Evolutionary conservation across 2,888 invertebrate species (phyloP).

Genomic region (Lasioglossum pauxillum): DNA sequence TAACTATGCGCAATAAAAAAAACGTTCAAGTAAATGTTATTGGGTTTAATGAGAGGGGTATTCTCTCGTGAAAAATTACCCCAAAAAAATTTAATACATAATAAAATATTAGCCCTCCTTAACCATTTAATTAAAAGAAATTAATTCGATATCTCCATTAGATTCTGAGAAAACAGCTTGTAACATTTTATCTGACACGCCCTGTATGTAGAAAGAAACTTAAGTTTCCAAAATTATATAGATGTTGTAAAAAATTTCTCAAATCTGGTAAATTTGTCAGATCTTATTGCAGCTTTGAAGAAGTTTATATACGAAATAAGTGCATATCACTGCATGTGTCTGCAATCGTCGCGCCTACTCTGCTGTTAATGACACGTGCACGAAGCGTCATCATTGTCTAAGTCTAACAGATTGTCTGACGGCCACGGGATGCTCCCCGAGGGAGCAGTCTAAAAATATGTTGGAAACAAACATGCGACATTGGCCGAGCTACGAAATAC

Average conservation of each 20-base stretch:
- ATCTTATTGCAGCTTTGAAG: not conserved
- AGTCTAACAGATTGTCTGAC: constrained; percentile 56
- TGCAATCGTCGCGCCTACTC: constrained; percentile 9
- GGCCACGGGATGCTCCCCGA: constrained; percentile 32
- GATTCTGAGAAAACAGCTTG: no score
- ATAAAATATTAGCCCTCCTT: no score
- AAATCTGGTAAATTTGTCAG: not conserved
- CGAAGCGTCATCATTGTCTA: constrained; percentile 55
- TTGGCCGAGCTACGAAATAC: constrained; percentile 49
- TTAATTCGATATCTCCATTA: no score
- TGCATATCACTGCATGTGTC: not conserved
- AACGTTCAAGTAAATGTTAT: no score
- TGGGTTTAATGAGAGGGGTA: no score
- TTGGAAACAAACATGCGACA: constrained; percentile 40
- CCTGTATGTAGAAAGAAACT: no score
- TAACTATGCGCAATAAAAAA: no score
- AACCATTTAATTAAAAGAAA: no score
- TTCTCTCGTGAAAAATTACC: no score
- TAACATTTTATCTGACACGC: no score
- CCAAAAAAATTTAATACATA: no score
- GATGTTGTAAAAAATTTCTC: not conserved
- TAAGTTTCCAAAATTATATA: not conserved
- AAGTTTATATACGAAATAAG: not conserved
- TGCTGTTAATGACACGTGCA: constrained; percentile 42
- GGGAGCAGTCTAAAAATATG: constrained; percentile 63